A percentile compares a stretch with the other conserved stretches of the same genome.
Evolutionary conservation across 2,113 vertebrate genomes (phyloP).

Genomic region (Caranx ignobilis): DNA sequence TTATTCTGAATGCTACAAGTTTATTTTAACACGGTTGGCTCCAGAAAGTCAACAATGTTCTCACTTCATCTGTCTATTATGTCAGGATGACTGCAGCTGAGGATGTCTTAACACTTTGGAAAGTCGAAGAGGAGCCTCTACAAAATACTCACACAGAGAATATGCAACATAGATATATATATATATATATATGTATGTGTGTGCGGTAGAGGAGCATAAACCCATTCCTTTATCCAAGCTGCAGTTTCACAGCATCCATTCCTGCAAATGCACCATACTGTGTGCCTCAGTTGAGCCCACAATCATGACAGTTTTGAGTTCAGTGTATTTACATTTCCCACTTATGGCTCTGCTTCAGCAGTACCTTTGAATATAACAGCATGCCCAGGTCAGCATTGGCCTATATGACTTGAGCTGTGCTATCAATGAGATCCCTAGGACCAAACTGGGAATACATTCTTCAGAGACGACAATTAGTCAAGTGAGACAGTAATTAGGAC

Average conservation of each 20-base stretch:
- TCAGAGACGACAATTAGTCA: conserved; percentile 80
- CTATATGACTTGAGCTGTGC: conserved; percentile 53
- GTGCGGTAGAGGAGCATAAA: background rate
- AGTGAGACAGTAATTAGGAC: conserved; percentile 83
- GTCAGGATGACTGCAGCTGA: conserved; percentile 39
- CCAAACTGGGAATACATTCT: conserved; percentile 73
- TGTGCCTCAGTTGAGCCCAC: background rate
- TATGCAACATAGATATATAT: too few species aligned
- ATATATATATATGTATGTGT: too few species aligned
- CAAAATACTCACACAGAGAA: conserved; percentile 7
- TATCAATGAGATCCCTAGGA: conserved; percentile 55
- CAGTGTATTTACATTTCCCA: conserved; percentile 39
- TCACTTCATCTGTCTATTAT: conserved; percentile 67
- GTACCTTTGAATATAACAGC: conserved; percentile 41
- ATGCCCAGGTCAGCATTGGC: conserved; percentile 15
- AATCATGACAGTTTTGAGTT: conserved; percentile 19
- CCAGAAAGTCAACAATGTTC: conserved; percentile 46
- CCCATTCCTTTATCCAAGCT: background rate
- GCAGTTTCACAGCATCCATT: background rate
- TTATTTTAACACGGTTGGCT: conserved; percentile 61
- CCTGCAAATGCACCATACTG: background rate
- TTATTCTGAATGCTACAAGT: conserved; percentile 67
- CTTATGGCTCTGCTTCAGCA: conserved; percentile 24
- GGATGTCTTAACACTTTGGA: conserved; percentile 44
- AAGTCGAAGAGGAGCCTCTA: conserved; percentile 15